Conservation (phyloP, 2,113 vertebrate species). For the Rhea americana region DNA sequence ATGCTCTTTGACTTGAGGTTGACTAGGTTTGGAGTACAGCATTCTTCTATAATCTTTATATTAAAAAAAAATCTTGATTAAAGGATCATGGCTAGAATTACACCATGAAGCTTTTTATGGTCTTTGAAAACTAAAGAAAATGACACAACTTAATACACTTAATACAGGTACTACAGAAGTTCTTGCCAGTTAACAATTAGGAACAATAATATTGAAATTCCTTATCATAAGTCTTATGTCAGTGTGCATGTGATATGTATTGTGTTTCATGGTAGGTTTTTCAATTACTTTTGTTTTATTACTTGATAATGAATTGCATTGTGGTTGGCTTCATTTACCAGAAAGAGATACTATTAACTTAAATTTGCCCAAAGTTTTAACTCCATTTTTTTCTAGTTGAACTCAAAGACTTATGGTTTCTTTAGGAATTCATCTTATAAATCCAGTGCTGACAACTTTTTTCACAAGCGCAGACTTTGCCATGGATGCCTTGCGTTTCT, state of each 20-base stretch:
- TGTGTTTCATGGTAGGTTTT: neutral
- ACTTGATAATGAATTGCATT: neutral
- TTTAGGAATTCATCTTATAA: too few species aligned
- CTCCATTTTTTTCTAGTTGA: too few species aligned
- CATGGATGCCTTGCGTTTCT: too few species aligned
- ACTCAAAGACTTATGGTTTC: too few species aligned
- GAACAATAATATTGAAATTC: neutral
- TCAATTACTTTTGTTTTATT: neutral
- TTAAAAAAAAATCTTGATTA: neutral
- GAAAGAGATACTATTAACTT: neutral
- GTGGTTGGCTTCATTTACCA: neutral
- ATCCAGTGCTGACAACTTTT: too few species aligned
- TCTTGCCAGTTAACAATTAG: neutral
- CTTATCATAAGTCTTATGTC: neutral
- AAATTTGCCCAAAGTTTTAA: neutral
- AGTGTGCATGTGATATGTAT: neutral
- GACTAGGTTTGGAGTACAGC: neutral
- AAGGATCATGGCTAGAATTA: neutral
- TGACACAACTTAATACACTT: neutral
- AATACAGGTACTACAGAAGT: neutral
- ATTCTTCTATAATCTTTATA: neutral
- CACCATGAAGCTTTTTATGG: neutral
- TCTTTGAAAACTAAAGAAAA: neutral
- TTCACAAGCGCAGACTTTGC: too few species aligned
- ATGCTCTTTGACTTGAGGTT: neutral